Base-by-base conservation (phyloP, 2,113 vertebrate species). In the Nesoenas mayeri region DNA sequence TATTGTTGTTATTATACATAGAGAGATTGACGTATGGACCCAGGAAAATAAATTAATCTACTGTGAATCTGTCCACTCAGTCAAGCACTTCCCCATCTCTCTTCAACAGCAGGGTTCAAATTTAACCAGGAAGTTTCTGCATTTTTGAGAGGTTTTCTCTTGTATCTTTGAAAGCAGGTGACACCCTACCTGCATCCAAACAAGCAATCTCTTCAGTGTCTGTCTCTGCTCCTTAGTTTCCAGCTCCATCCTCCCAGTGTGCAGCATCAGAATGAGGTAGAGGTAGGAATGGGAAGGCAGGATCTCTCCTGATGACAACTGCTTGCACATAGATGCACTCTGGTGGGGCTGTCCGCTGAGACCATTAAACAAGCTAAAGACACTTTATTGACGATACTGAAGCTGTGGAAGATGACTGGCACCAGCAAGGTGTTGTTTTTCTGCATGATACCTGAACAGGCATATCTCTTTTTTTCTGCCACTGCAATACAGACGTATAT, bases 291-390 rank as follows among this genome's bases (percentile, higher is more conserved):
- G 16, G 4, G 28, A 10, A 3, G 5, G 5, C 7, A 24, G 25
- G 3, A 4, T 42, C 31, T 5, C 20, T 56, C 24, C 64, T 84
- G 15, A 15, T 29, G 16, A n/a, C 5, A 29, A 4, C 12, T 0
- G 0, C 65, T 78, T 32, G 36, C 40, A 70, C 24, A 21, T 36
- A 62, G 19, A 26, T 9, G 8, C 7, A 40, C 14, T 8, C 15
- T 62, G 14, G 5, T 6, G 6, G 38, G 12, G 54, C 4, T 36
- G 15, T 75, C 25, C 32, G 15, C 42, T 57, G 29, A 62, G 47
- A 62, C 8, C 8, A 13, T 31, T 36, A 42, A 32, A 50, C 15
- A 65, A 61, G 18, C 12, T 29, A 36, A 77, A 28, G 24, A 36
- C 26, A 29, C 11, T 62, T 85, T 6, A n/a, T 20, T 22, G 31